Evolutionary conservation across 1,140 invertebrate genomes (phyloP).

Genomic region (Plutomurus gul): DNA sequence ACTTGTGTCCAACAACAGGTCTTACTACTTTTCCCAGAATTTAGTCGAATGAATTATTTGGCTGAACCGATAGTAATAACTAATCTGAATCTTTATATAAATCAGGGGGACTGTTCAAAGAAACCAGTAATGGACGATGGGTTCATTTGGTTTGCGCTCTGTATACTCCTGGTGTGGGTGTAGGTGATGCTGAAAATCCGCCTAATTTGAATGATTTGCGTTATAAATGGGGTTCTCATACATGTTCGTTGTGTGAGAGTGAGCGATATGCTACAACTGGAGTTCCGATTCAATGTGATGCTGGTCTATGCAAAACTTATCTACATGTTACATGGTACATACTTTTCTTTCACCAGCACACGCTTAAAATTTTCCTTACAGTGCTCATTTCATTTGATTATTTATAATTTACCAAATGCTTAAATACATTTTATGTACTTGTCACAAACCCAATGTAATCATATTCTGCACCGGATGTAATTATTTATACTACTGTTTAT

Average conservation of each 20-base stretch:
- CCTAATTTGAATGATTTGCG: slow-evolving; percentile 92
- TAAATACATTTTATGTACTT: slow-evolving; percentile 52
- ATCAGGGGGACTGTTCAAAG: slow-evolving; percentile 90
- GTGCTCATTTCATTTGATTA: no score
- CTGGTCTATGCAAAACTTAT: slow-evolving; percentile 94
- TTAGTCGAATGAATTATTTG: not conserved
- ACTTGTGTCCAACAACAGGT: slow-evolving; percentile 82
- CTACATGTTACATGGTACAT: slow-evolving; percentile 95
- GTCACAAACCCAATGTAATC: not conserved
- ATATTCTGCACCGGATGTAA: not conserved
- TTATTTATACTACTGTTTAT: slow-evolving; percentile 54
- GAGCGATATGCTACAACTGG: slow-evolving; percentile 83
- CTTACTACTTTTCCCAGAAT: slow-evolving; percentile 51
- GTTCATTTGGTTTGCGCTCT: slow-evolving; percentile 96
- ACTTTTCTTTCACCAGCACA: no score
- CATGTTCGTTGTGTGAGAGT: slow-evolving; percentile 85
- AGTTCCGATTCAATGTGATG: slow-evolving; percentile 95
- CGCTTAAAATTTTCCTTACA: slow-evolving; percentile 38
- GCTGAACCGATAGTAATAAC: not conserved
- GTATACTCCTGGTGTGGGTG: slow-evolving; percentile 95
- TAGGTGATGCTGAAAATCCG: slow-evolving; percentile 87
- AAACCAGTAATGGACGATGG: slow-evolving; percentile 95
- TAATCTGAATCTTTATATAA: slow-evolving; percentile 21
- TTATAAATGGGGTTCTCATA: slow-evolving; percentile 91
- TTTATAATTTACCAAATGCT: no score